A percentile compares a stretch with the other conserved stretches of the same genome.
Evolutionary conservation across 2,113 vertebrate genomes (phyloP).

Genomic region (Bucco capensis): DNA sequence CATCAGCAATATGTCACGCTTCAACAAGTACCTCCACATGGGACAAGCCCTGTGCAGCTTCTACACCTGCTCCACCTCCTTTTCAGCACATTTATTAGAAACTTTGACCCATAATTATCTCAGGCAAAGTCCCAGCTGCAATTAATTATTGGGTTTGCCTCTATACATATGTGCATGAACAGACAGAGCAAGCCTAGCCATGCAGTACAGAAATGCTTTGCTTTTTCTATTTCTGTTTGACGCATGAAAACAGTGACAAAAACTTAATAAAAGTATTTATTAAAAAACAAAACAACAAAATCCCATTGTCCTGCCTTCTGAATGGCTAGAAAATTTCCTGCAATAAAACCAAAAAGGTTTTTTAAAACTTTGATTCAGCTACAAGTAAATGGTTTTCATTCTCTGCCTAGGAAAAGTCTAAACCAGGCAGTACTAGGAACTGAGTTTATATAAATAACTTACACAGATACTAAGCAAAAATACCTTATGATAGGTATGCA

Average conservation of each 20-base stretch:
- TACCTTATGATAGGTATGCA: not conserved
- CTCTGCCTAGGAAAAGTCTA: not conserved
- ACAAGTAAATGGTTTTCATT: not conserved
- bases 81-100: not conserved
- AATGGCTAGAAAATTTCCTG: not conserved
- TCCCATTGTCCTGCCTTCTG: not conserved
- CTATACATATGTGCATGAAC: rapidly evolving
- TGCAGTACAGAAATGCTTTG: rapidly evolving
- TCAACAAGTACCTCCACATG: not conserved
- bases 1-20: not conserved
- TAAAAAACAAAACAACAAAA: not conserved
- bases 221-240: not conserved
- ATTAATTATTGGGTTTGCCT: not conserved
- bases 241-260: not conserved
- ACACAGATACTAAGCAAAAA: not conserved
- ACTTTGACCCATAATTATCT: not conserved
- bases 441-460: not conserved
- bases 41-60: not conserved
- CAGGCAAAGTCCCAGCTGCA: not conserved
- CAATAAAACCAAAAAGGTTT: not conserved
- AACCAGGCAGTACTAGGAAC: not conserved
- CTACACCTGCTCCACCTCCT: not conserved
- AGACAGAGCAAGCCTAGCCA: not conserved
- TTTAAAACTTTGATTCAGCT: not conserved
- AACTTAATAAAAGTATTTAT: not conserved